Percentiles rank a stretch among this genome's conserved stretches.
Conservation (phyloP, 2,888 invertebrate species). For the Aphrophora alni region DNA sequence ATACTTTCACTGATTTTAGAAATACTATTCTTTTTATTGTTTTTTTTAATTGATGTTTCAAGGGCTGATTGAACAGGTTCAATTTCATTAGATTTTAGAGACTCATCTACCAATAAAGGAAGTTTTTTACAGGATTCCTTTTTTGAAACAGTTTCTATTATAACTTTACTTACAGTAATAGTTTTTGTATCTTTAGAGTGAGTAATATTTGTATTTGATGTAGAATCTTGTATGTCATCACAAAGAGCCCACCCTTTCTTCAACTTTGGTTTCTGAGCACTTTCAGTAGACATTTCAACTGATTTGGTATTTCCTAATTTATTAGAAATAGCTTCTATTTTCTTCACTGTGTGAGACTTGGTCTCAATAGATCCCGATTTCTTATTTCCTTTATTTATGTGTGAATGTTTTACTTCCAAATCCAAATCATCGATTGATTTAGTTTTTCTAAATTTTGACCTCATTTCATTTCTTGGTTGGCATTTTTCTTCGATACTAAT, state of each 20-base stretch:
- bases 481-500: conserved; percentile 16
- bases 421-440: not conserved
- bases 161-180: not conserved
- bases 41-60: not conserved
- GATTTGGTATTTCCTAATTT: not conserved
- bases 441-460: not conserved
- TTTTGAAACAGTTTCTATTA: not conserved
- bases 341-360: not conserved
- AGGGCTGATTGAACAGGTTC: not conserved
- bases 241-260: not conserved
- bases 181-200: not conserved
- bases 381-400: not conserved
- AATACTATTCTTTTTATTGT: not conserved
- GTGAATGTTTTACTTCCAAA: not conserved
- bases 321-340: not conserved
- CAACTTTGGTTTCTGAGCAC: not conserved
- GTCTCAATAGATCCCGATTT: not conserved
- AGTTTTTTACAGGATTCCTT: not conserved
- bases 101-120: not conserved
- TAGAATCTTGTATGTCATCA: not conserved
- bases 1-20: not conserved
- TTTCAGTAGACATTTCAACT: not conserved
- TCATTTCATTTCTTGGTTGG: not conserved
- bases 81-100: not conserved
- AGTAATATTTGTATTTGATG: not conserved